A percentile compares a stretch with the other conserved stretches of the same genome.
phyloP scores from a whole-genome alignment of 2,797 vertebrate genomes.

The Ptychobarbus kaznakovi region DNA sequence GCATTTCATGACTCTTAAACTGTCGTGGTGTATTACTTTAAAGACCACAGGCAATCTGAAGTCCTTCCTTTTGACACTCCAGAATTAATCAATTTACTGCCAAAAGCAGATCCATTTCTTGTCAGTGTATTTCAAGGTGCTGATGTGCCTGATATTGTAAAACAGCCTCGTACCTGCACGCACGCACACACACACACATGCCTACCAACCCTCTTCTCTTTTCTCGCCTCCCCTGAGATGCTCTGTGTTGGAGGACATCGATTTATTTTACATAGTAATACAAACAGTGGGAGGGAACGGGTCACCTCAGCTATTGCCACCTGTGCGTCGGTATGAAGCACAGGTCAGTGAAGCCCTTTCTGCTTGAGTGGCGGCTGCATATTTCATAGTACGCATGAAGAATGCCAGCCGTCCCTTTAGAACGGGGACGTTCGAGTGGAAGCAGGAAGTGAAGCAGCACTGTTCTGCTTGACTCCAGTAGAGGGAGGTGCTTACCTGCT shows the following conservation, averaged over 20 bases:
- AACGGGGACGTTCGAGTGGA: slow-evolving; percentile 17
- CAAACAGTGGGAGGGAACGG: slow-evolving; percentile 55
- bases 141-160: slow-evolving; percentile 48
- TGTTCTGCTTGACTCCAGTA: slow-evolving; percentile 40
- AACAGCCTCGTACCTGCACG: slow-evolving; percentile 25
- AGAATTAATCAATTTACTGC: slow-evolving; percentile 69
- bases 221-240: slow-evolving; percentile 56
- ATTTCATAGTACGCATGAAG: slow-evolving; percentile 48
- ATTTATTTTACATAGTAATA: slow-evolving; percentile 68
- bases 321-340: slow-evolving; percentile 38
- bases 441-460: slow-evolving; percentile 18
- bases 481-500: slow-evolving; percentile 48
- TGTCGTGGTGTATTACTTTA: slow-evolving; percentile 58
- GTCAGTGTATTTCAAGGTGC: slow-evolving; percentile 45
- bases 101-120: slow-evolving; percentile 59
- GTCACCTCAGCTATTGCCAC: slow-evolving; percentile 58
- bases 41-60: slow-evolving; percentile 56
- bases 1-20: slow-evolving; percentile 62
- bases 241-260: slow-evolving; percentile 63
- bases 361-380: slow-evolving; percentile 50
- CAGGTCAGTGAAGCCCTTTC: slow-evolving; percentile 45
- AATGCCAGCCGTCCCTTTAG: slow-evolving; percentile 61
- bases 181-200: slow-evolving; percentile 40
- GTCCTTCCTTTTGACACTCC: slow-evolving; percentile 60
- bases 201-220: slow-evolving; percentile 31